These are phyloP conservation scores for Alces alces DNA, from an alignment of 2,113 vertebrate genomes.

Conservation along the genomic window DNA sequence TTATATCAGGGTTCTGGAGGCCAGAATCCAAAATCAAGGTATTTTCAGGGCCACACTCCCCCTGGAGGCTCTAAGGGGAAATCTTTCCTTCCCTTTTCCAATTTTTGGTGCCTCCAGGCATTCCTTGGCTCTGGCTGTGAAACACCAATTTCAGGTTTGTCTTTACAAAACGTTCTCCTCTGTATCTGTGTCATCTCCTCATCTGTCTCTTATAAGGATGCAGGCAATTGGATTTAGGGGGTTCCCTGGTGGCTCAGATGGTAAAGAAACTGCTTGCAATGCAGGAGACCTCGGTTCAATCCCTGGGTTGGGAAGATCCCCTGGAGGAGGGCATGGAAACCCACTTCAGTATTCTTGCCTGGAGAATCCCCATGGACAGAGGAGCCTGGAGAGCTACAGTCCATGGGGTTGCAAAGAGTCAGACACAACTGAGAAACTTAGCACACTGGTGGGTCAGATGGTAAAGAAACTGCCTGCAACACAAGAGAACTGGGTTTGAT, in stretches of 20 bases:
- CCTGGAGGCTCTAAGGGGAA: background rate
- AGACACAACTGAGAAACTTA: background rate
- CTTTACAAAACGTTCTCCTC: background rate
- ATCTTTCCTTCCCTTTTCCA: background rate
- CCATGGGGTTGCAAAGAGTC: background rate
- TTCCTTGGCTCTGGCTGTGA: background rate
- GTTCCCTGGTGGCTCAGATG: background rate
- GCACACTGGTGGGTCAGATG: background rate
- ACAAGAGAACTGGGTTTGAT: background rate
- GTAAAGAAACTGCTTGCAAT: background rate
- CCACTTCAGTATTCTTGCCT: background rate
- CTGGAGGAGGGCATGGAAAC: background rate
- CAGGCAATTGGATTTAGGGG: background rate
- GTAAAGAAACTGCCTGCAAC: background rate
- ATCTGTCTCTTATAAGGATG: background rate
- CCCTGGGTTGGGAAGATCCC: background rate
- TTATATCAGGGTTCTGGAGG: background rate
- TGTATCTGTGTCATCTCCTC: background rate
- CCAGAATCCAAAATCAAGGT: background rate
- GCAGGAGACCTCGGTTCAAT: background rate
- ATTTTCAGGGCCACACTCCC: background rate
- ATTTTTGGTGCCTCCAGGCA: background rate
- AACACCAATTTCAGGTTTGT: background rate
- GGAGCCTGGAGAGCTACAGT: background rate
- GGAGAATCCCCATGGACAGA: background rate